phyloP scores from a whole-genome alignment of 2,113 vertebrate genomes.

The Tamias sibiricus region DNA sequence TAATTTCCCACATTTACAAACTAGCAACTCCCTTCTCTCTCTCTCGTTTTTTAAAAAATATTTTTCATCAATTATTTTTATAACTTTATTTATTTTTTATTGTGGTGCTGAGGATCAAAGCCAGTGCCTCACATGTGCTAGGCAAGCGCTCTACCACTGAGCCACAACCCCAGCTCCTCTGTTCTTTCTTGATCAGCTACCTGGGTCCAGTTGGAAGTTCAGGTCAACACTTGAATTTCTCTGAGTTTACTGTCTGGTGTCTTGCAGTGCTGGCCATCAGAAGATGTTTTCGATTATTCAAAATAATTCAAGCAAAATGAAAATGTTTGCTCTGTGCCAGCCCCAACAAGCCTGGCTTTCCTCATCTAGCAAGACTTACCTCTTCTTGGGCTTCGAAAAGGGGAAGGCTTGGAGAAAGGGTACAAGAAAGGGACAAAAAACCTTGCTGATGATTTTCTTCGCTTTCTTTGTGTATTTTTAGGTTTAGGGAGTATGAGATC shows the following conservation, averaged over 20 bases:
- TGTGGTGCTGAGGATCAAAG: no score
- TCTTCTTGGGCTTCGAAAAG: slow-evolving; percentile 26
- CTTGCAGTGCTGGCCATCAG: background rate
- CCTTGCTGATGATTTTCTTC: background rate
- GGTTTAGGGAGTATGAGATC: background rate
- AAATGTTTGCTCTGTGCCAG: slow-evolving; percentile 42
- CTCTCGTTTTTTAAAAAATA: no score
- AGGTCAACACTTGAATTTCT: background rate
- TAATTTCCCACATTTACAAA: slow-evolving; percentile 20
- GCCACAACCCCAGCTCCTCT: background rate
- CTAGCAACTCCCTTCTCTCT: background rate
- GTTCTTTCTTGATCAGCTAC: background rate
- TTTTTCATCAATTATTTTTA: no score
- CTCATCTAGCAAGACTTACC: background rate
- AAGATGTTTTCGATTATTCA: slow-evolving; percentile 54
- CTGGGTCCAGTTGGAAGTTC: background rate
- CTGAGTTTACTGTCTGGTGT: background rate
- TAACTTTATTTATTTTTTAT: no score
- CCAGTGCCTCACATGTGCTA: no score
- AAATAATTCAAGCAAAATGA: slow-evolving; percentile 46
- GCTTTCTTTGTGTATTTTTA: background rate
- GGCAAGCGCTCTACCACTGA: no score
- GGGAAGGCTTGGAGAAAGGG: background rate
- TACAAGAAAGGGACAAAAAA: background rate
- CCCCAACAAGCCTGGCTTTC: background rate